A percentile compares a stretch with the other conserved stretches of the same genome.
phyloP scores from a whole-genome alignment of 2,888 invertebrate species.

The Cyclophora albipunctata region DNA sequence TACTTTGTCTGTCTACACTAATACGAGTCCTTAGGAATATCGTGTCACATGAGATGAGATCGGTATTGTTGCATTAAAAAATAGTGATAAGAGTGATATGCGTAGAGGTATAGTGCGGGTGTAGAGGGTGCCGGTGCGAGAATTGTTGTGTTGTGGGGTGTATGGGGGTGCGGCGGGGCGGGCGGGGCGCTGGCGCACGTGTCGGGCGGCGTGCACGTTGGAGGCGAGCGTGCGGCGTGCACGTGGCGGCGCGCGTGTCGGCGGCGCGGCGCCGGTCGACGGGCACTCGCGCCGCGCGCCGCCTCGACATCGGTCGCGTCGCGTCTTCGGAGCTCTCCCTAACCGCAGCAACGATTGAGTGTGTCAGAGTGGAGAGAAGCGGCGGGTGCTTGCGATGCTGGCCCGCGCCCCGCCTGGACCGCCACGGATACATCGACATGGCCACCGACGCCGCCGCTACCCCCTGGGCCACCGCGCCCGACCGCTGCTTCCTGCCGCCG shows the following conservation, averaged over 20 bases:
- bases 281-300: conserved; percentile 58
- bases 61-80: not conserved
- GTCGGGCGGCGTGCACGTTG: conserved; percentile 40
- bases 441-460: conserved; percentile 40
- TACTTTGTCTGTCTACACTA: no score
- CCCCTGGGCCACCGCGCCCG: conserved; percentile 9
- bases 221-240: conserved; percentile 48
- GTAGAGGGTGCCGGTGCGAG: not conserved
- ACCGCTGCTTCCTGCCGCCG: conserved; percentile 28
- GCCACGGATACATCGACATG: conserved; percentile 76
- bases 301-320: conserved; percentile 59
- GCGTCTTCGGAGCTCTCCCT: not conserved
- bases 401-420: conserved; percentile 53
- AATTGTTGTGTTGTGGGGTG: conserved; percentile 7
- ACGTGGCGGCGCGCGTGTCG: conserved; percentile 48
- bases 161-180: conserved; percentile 6
- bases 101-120: not conserved
- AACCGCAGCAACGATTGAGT: conserved; percentile 41
- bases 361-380: conserved; percentile 39
- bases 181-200: conserved; percentile 28
- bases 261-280: conserved; percentile 32
- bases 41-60: not conserved
- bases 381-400: conserved; percentile 43
- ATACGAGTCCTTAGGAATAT: no score
- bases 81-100: not conserved